Evolutionary conservation across 2,888 invertebrate species (phyloP), one percentile per base, ranked within the genome.

Genomic region (Cylindroiulus punctatus): DNA sequence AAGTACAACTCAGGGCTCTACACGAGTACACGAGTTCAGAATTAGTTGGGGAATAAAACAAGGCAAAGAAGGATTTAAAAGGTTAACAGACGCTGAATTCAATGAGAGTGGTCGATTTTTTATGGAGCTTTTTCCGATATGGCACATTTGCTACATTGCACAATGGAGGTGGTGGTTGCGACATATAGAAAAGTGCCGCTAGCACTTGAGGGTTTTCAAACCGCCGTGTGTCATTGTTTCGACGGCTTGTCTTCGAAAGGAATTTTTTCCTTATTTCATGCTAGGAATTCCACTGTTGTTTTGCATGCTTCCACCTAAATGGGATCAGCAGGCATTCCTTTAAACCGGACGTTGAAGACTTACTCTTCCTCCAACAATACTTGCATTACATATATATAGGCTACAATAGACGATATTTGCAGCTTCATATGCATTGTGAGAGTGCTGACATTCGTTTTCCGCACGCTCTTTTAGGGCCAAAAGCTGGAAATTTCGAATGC

Each of bases 1-100:
- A 26, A 65, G 65, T 22, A 26, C 65, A 65, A 65, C 65, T 65
- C 26, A 3, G n/a, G 65, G 65, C 22, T 26, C 65, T 65, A 65
- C 65, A 65, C 65, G 65, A 65, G 65, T 65, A 65, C 65, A 65
- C 65, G 65, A 65, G 65, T 26, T 10, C 26, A 26, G 65, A 65
- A 65, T 65, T 65, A 65, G 65, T 12, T 3, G 26, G 26, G 26
- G 65, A 65, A 65, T 65, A 65, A 65, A 65, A 22, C 22, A 65
- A 26, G 26, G 26, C 10, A 65, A 26, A n/a, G 4, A 26, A 65
- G 26, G 65, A 65, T 65, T 65, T 65, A 65, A 65, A 65, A 65
- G 65, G 65, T 65, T 65, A 65, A 65, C 65, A 26, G 26, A 65
- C 22, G n/a, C 1, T 1, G 65, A 65, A 65, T 65, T 65, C 65